phyloP scores from a whole-genome alignment of 2,888 invertebrate species.

The Eristalinus aeneus region DNA sequence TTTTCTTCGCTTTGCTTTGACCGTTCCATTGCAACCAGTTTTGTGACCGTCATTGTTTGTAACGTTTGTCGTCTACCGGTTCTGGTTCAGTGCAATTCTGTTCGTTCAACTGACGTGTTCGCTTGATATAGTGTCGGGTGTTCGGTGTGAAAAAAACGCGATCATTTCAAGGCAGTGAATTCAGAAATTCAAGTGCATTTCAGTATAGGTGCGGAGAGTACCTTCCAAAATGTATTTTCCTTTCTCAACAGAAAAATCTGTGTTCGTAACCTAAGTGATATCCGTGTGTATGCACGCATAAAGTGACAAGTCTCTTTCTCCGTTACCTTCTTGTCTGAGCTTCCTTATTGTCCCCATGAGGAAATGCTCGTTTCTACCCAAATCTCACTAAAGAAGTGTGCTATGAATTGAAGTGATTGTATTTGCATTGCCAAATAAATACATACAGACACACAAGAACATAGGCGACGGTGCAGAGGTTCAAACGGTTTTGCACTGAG shows the following conservation, averaged over 20 bases:
- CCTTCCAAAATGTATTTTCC: conserved; percentile 22
- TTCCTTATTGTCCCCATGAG: conserved; percentile 3
- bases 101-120: conserved; percentile 50
- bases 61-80: conserved; percentile 58
- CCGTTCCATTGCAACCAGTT: conserved; percentile 54
- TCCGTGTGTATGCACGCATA: conserved; percentile 13
- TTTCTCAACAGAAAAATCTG: conserved; percentile 37
- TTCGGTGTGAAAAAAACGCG: conserved; percentile 1
- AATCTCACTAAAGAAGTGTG: conserved; percentile 53
- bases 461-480: conserved; percentile 39
- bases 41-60: conserved; percentile 28
- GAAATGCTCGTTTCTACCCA: conserved; percentile 43
- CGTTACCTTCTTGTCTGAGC: conserved; percentile 52
- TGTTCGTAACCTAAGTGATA: conserved; percentile 37
- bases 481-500: conserved; percentile 63
- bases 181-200: conserved; percentile 60
- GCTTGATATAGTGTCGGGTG: not conserved
- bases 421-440: conserved; percentile 11
- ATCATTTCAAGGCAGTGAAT: conserved; percentile 38
- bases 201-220: conserved; percentile 33
- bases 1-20: conserved; percentile 27
- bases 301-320: conserved; percentile 45
- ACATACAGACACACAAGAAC: not conserved
- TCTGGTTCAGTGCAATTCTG: conserved; percentile 72
- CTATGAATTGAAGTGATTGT: conserved; percentile 19